Evolutionary conservation across 2,797 vertebrate species (phyloP).

Genomic region (Sandelia bainsii): DNA sequence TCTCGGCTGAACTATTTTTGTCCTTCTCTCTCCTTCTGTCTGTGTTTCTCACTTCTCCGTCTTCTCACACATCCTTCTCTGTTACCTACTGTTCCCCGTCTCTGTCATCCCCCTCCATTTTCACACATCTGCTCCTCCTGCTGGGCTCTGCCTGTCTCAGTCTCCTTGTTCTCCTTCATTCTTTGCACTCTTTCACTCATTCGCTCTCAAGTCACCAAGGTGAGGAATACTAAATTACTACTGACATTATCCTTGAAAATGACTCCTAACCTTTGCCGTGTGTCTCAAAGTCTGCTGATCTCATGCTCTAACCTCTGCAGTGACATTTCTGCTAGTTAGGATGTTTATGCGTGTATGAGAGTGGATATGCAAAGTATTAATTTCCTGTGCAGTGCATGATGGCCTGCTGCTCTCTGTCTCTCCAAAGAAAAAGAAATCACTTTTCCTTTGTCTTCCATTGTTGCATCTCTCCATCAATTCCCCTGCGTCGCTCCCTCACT

Average conservation of each 20-base stretch:
- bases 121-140: conserved; percentile 62
- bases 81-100: conserved; percentile 37
- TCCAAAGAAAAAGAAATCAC: conserved; percentile 24
- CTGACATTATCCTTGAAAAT: conserved; percentile 48
- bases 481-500: conserved; percentile 13
- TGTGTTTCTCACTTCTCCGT: conserved; percentile 52
- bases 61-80: conserved; percentile 37
- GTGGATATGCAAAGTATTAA: conserved; percentile 62
- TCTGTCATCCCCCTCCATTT: conserved; percentile 36
- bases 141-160: conserved; percentile 15
- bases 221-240: conserved; percentile 47
- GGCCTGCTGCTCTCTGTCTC: conserved; percentile 48
- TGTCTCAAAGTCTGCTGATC: conserved; percentile 18
- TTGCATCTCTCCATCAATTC: conserved; percentile 24
- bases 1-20: conserved; percentile 48
- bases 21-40: conserved; percentile 45
- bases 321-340: conserved; percentile 45
- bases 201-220: conserved; percentile 21
- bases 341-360: conserved; percentile 42
- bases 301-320: conserved; percentile 16
- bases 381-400: conserved; percentile 50
- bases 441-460: conserved; percentile 19
- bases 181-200: conserved; percentile 17
- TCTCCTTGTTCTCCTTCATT: conserved; percentile 28
- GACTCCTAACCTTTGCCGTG: conserved; percentile 36